phyloP scores from a whole-genome alignment of 37 sponge, comb jelly and placozoan genomes.

The Hormiphora californensis region DNA sequence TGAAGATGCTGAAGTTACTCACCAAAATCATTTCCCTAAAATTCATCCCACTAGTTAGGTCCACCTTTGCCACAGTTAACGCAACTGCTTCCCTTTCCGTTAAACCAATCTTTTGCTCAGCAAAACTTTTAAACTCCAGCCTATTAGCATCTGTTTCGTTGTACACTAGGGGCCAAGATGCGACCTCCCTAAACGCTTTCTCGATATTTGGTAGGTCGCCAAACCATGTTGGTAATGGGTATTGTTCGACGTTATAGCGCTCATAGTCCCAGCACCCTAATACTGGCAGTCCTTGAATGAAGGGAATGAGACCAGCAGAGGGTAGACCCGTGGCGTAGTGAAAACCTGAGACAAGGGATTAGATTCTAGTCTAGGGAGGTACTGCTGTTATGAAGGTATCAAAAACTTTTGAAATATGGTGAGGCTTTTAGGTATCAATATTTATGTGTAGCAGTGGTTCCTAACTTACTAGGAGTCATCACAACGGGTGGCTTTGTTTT shows the following conservation, averaged over 20 bases:
- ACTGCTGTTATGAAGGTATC: not conserved
- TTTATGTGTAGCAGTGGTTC: too few relatives aligned
- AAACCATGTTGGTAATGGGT: slow-evolving; percentile 26
- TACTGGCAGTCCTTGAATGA: slow-evolving; percentile 35
- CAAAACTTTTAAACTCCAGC: not conserved
- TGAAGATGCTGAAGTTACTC: too few relatives aligned
- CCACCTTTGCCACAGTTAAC: not conserved
- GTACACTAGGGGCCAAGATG: not conserved
- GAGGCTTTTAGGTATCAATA: too few relatives aligned
- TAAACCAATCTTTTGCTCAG: not conserved
- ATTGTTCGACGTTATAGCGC: not conserved
- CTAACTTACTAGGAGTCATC: not conserved
- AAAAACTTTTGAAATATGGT: too few relatives aligned
- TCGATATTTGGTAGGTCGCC: slow-evolving; percentile 26
- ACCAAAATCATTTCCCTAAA: not conserved
- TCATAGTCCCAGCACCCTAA: slow-evolving; percentile 45
- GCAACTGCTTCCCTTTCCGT: slow-evolving; percentile 17
- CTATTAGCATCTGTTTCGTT: not conserved
- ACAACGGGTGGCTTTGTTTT: slow-evolving; percentile 34
- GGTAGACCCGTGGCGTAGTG: slow-evolving; percentile 29
- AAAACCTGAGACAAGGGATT: not conserved
- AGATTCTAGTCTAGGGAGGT: not conserved
- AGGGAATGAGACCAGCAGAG: slow-evolving; percentile 45
- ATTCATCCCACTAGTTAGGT: not conserved
- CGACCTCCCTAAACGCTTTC: slow-evolving; percentile 19